A percentile compares a stretch with the other conserved stretches of the same genome.
Conservation (phyloP, 2,113 vertebrate genomes). For the Lamprologus speciosus region DNA sequence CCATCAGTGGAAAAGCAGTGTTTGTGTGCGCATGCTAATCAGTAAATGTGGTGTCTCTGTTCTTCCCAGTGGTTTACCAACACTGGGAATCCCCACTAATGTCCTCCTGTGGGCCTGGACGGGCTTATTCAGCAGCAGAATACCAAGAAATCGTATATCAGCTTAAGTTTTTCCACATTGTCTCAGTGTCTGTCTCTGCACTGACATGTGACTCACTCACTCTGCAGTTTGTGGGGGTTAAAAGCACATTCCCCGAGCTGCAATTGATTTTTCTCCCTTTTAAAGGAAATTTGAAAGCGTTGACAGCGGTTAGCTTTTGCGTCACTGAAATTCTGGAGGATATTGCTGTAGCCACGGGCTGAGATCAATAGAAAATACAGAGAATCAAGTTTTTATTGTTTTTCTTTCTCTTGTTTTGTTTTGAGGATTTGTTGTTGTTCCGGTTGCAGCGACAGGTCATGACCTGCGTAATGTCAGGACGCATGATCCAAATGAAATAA, state of each 20-base stretch:
- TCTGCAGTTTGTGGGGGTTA: not conserved
- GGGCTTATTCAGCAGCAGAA: not conserved
- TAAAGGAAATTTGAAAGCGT: slow-evolving; percentile 3
- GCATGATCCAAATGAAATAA: not conserved
- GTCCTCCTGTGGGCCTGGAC: not conserved
- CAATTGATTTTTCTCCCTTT: not conserved
- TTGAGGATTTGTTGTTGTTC: not conserved
- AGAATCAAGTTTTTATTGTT: not conserved
- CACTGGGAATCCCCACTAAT: slow-evolving; percentile 5
- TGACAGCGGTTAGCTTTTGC: not conserved
- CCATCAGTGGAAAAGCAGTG: not conserved
- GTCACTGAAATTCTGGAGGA: not conserved
- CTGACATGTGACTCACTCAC: not conserved
- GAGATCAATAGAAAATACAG: not conserved
- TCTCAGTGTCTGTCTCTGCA: not conserved
- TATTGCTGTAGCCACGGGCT: not conserved
- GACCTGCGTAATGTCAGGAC: not conserved
- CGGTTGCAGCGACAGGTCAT: not conserved
- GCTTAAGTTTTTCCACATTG: not conserved
- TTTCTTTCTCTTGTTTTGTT: not conserved
- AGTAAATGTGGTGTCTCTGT: not conserved
- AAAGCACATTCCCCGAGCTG: not conserved
- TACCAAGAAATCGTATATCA: not conserved
- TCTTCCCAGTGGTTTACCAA: not conserved
- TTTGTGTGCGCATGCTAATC: not conserved